Evolutionary conservation across 2,797 vertebrate species (phyloP), one percentile per base, ranked within the genome.

Genomic region (Tapirus indicus): DNA sequence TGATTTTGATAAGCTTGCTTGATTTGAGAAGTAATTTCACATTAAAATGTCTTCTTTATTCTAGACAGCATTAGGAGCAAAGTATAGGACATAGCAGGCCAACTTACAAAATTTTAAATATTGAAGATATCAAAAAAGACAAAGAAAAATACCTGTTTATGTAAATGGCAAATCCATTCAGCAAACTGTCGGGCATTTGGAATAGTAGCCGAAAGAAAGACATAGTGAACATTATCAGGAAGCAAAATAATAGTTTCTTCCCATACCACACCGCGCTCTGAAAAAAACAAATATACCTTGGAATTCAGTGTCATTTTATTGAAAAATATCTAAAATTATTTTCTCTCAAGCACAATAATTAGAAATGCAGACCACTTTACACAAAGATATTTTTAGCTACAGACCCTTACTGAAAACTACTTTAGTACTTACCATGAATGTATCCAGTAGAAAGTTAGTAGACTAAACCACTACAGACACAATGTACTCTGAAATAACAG

Each of bases 221-320:
- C 99, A 64, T 99, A 99, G 97, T 99, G 99, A 71, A 99, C 99
- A 0, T 99, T 99, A 98, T 99, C 99, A 47, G 99, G 99, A 85
- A 99, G 99, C 91, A 99, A 99, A 98, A 99, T 99, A 98, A 99
- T 99, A 23, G 99, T 99, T 98, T 99, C 99, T 98, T 99, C 99
- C 99, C 99, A 99, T 54, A 99, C 99, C 8, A 99, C 99, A 32
- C 99, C 99, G 96, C 99, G 99, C 98, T 99, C 99, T 99, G 98
- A 96, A 98, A 98, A 97, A 16, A 52, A 91, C 1, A 91, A 54
- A 93, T 0, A 60, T 1, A 54, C 11, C 9, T 18, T 62, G 64
- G 6, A 94, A 88, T 74, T 90, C 44, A 78, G 29, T 49, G 41
- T 47, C 69, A 86, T 41, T 74, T 66, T 71, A 2, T 11, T 58